These are phyloP conservation scores for Acrossocheilus wenchowensis DNA, from an alignment of 2,797 vertebrate species.

Conservation along the genomic window DNA sequence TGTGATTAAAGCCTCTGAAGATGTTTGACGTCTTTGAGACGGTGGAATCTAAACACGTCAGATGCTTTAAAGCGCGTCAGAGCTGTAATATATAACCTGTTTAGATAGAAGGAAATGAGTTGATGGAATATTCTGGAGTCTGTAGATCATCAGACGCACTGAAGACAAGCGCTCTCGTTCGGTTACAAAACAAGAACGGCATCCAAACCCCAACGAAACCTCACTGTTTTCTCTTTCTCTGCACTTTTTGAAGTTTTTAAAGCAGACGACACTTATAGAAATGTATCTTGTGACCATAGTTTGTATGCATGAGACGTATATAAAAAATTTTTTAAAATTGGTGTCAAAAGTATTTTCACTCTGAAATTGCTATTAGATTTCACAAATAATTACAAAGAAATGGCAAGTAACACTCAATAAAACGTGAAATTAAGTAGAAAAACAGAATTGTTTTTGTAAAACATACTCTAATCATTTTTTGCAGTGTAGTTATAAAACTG, in stretches of 20 bases:
- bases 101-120: not conserved
- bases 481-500: not conserved
- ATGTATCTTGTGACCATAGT: not conserved
- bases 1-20: not conserved
- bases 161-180: not conserved
- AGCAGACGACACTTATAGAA: not conserved
- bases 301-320: not conserved
- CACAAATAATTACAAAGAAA: no score
- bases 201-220: not conserved
- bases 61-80: not conserved
- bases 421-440: no score
- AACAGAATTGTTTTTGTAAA: no score
- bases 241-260: not conserved
- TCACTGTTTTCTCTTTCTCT: not conserved
- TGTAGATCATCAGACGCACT: constrained; percentile 5
- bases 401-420: no score
- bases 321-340: not conserved
- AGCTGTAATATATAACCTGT: not conserved
- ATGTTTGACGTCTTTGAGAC: not conserved
- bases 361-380: no score
- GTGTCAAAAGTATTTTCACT: no score
- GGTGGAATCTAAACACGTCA: constrained; percentile 2
- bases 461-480: not conserved
- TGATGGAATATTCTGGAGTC: constrained; percentile 2
- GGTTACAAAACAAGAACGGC: no score